Conservation (phyloP, 92 coral and sea anemone genomes). For the Heteractis magnifica region DNA sequence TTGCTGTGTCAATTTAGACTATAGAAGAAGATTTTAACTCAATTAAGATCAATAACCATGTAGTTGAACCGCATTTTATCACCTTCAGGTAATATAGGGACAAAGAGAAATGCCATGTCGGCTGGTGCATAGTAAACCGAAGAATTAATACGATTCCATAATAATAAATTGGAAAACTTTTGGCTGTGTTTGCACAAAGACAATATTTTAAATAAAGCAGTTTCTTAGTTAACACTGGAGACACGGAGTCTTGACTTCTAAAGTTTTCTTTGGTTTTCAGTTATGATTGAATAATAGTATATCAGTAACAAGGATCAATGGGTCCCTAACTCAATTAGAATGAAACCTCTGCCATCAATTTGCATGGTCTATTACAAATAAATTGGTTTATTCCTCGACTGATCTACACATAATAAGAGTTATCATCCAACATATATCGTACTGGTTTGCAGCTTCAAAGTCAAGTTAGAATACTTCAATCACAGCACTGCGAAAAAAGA, state of each 20-base stretch:
- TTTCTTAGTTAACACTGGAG: slow-evolving; percentile 9
- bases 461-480: too few species aligned
- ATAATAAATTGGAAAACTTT: background rate
- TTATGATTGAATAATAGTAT: background rate
- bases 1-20: slow-evolving; percentile 3
- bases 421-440: too few species aligned
- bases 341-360: background rate
- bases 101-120: background rate
- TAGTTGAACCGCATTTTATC: background rate
- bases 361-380: background rate
- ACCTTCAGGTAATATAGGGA: background rate
- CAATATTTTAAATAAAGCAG: background rate
- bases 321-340: slow-evolving; percentile 25
- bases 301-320: slow-evolving; percentile 17
- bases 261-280: slow-evolving; percentile 3
- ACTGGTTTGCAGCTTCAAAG: too few species aligned
- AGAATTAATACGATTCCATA: background rate
- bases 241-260: slow-evolving; percentile 30
- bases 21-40: background rate
- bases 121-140: background rate
- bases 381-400: background rate
- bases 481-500: too few species aligned
- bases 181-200: background rate
- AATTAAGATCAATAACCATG: background rate
- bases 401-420: background rate